phyloP scores from a whole-genome alignment of 2,888 invertebrate genomes.

The Unio delphinus region DNA sequence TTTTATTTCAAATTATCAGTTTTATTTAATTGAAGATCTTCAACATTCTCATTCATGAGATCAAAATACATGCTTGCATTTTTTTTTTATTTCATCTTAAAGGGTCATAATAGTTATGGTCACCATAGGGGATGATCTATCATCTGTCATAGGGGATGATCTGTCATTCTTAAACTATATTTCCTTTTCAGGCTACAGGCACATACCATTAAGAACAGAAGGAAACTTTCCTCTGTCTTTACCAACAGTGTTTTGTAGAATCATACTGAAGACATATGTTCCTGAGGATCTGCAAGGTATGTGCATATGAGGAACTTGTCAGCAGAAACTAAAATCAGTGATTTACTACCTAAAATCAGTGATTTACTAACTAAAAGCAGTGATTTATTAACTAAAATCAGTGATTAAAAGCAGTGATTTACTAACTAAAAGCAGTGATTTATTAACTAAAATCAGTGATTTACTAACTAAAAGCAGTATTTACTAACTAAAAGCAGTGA shows the following conservation, averaged over 20 bases:
- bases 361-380: not conserved
- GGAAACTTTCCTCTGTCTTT: conserved; percentile 99
- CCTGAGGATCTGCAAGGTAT: conserved; percentile 97
- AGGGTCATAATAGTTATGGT: too few relatives aligned
- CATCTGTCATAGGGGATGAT: too few relatives aligned
- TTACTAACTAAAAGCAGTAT: not conserved
- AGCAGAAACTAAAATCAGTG: not conserved
- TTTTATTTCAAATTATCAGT: too few relatives aligned
- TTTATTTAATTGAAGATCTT: too few relatives aligned
- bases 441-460: not conserved
- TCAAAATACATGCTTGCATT: too few relatives aligned
- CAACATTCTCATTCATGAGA: too few relatives aligned
- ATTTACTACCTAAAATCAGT: not conserved
- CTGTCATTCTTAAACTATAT: not conserved
- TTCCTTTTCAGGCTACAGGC: conserved; percentile 84
- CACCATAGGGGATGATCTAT: too few relatives aligned
- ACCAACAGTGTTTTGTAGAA: conserved; percentile 98
- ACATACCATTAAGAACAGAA: conserved; percentile 97
- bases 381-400: not conserved
- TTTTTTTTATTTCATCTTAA: too few relatives aligned
- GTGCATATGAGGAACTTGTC: conserved; percentile 10
- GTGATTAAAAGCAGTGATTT: not conserved
- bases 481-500: not conserved
- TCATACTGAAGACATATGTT: conserved; percentile 99
- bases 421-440: not conserved